Conservation (phyloP, 92 coral and sea anemone genomes). For the Montipora capitata region DNA sequence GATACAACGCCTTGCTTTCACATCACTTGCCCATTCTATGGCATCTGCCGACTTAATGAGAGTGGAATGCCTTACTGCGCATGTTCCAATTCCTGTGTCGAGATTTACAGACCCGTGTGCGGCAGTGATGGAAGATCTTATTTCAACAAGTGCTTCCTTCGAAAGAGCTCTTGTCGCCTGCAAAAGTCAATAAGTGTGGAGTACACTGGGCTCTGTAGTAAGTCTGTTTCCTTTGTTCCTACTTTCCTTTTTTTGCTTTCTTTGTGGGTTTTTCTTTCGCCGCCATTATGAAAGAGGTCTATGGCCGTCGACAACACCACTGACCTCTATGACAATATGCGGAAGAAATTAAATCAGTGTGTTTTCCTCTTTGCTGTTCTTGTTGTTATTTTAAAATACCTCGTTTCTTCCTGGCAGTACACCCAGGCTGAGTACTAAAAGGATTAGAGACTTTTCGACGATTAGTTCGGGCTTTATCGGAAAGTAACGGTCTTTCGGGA, state of each 20-base stretch:
- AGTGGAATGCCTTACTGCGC: conserved; percentile 63
- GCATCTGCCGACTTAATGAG: conserved; percentile 45
- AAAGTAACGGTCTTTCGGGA: too few species aligned
- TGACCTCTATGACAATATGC: too few species aligned
- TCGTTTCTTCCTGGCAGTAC: too few species aligned
- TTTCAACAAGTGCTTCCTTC: conserved; percentile 82
- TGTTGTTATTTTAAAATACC: too few species aligned
- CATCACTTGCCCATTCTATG: conserved; percentile 84
- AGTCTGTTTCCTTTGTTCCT: conserved; percentile 57
- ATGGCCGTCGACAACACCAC: too few species aligned
- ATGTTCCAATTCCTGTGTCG: conserved; percentile 66
- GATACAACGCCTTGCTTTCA: conserved; percentile 71
- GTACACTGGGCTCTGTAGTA: conserved; percentile 86
- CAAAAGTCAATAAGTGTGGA: conserved; percentile 67
- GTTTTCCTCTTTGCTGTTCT: too few species aligned
- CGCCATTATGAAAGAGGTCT: too few species aligned
- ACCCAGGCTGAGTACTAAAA: too few species aligned
- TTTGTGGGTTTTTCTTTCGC: background rate
- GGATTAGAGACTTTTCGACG: too few species aligned
- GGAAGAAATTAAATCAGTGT: too few species aligned
- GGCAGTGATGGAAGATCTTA: conserved; percentile 86
- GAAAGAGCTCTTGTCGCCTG: conserved; percentile 79
- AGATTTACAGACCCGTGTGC: conserved; percentile 78
- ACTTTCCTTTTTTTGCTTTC: background rate
- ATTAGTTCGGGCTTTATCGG: too few species aligned